These are phyloP conservation scores for Heliconius hortense DNA, from an alignment of 2,888 invertebrate species.

Conservation along the genomic window DNA sequence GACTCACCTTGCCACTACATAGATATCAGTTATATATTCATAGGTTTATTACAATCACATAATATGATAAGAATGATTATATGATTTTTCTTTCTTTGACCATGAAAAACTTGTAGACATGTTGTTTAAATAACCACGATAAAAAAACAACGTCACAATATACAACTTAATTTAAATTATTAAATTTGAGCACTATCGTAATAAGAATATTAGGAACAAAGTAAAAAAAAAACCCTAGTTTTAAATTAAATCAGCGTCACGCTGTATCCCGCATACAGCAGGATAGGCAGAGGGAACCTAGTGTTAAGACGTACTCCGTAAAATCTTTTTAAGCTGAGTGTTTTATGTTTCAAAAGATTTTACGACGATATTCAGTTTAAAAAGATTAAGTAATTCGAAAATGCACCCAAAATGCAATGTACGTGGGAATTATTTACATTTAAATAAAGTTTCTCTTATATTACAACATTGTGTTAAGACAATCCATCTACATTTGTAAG, in stretches of 20 bases:
- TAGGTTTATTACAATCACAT: background rate
- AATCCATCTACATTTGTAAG: slow-evolving; percentile 31
- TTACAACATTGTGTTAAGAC: slow-evolving; percentile 31
- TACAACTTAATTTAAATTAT: background rate
- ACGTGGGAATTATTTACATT: slow-evolving; percentile 18
- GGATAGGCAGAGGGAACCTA: no score
- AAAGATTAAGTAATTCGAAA: slow-evolving; percentile 8
- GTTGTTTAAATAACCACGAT: background rate
- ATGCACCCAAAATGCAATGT: background rate
- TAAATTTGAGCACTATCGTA: background rate
- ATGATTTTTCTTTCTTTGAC: background rate
- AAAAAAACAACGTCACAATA: background rate
- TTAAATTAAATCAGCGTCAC: no score
- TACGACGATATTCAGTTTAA: background rate
- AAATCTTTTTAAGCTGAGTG: no score
- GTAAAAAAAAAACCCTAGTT: background rate
- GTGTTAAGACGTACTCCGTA: no score
- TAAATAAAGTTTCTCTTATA: slow-evolving; percentile 23
- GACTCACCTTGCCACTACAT: slow-evolving; percentile 36
- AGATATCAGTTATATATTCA: slow-evolving; percentile 13
- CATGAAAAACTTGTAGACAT: background rate
- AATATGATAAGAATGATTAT: slow-evolving; percentile 3
- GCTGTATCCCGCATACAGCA: no score
- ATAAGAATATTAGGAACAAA: background rate
- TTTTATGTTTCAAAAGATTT: no score